phyloP scores from a whole-genome alignment of 2,113 vertebrate species.

The Erinaceus europaeus region DNA sequence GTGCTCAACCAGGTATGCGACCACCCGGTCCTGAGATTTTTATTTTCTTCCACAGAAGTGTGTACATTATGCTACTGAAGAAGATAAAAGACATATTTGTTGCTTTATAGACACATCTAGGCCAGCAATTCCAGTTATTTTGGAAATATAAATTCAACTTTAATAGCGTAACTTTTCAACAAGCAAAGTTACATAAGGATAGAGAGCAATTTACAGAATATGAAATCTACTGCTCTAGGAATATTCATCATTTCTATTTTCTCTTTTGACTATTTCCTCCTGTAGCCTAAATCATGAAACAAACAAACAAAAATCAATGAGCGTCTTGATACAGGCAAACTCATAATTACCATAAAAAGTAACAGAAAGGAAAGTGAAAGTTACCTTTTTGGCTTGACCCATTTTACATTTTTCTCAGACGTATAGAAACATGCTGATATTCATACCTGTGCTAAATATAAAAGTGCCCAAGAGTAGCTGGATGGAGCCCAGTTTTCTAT shows the following conservation, averaged over 20 bases:
- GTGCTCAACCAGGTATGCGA: too few species aligned
- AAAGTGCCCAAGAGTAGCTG: constrained; percentile 55
- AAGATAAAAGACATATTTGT: background rate
- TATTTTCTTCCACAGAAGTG: fast-evolving
- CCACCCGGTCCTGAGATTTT: too few species aligned
- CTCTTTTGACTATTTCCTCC: background rate
- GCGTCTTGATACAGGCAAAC: background rate
- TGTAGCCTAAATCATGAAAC: background rate
- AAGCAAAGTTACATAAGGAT: background rate
- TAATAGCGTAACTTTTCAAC: background rate
- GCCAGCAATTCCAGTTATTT: background rate
- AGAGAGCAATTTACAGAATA: background rate
- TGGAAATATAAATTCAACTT: background rate
- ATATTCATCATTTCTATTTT: background rate
- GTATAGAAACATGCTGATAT: constrained; percentile 10
- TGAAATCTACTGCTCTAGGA: background rate
- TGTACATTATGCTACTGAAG: background rate
- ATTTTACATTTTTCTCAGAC: constrained; percentile 49
- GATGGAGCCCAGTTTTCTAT: background rate
- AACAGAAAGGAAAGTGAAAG: background rate
- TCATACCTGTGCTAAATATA: constrained; percentile 55
- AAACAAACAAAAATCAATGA: background rate
- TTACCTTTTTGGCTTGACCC: constrained; percentile 22
- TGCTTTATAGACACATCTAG: background rate
- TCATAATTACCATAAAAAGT: constrained; percentile 11